Percentiles rank a stretch among this genome's conserved stretches.
Conservation (phyloP, 2,888 invertebrate genomes). For the Neoaliturus tenellus region DNA sequence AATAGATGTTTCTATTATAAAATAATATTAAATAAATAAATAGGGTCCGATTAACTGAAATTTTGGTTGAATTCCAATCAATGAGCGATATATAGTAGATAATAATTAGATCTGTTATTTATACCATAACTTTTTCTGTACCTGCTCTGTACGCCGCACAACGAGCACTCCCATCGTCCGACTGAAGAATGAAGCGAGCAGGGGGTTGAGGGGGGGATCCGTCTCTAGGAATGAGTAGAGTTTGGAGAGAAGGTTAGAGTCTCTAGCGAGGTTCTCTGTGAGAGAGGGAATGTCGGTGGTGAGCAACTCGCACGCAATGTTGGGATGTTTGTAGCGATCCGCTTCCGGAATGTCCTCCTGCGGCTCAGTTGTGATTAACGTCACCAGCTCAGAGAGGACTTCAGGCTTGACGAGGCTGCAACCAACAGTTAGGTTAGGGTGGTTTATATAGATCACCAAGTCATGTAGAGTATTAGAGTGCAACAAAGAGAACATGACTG, state of each 20-base stretch:
- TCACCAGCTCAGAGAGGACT: slow-evolving; percentile 90
- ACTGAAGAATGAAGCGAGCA: slow-evolving; percentile 97
- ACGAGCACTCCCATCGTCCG: slow-evolving; percentile 95
- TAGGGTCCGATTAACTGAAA: too few species aligned
- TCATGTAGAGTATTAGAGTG: too few species aligned
- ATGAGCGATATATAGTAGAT: not conserved
- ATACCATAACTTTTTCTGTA: slow-evolving; percentile 68
- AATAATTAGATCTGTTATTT: too few species aligned
- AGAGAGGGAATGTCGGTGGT: slow-evolving; percentile 91
- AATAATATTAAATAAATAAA: too few species aligned
- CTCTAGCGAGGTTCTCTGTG: slow-evolving; percentile 89
- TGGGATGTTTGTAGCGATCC: slow-evolving; percentile 91
- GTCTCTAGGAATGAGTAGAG: slow-evolving; percentile 93
- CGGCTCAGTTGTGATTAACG: slow-evolving; percentile 92
- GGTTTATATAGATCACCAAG: too few species aligned
- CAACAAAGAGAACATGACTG: too few species aligned
- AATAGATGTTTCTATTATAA: too few species aligned
- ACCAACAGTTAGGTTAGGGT: slow-evolving; percentile 63
- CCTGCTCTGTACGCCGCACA: slow-evolving; percentile 90
- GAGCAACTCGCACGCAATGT: slow-evolving; percentile 95
- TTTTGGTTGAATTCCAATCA: too few species aligned
- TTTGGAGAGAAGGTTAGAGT: slow-evolving; percentile 86
- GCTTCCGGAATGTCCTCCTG: slow-evolving; percentile 85
- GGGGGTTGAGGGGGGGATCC: slow-evolving; percentile 92
- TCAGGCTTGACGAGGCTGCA: slow-evolving; percentile 90